phyloP scores from a whole-genome alignment of 2,797 vertebrate species.

The Ataeniobius toweri region DNA sequence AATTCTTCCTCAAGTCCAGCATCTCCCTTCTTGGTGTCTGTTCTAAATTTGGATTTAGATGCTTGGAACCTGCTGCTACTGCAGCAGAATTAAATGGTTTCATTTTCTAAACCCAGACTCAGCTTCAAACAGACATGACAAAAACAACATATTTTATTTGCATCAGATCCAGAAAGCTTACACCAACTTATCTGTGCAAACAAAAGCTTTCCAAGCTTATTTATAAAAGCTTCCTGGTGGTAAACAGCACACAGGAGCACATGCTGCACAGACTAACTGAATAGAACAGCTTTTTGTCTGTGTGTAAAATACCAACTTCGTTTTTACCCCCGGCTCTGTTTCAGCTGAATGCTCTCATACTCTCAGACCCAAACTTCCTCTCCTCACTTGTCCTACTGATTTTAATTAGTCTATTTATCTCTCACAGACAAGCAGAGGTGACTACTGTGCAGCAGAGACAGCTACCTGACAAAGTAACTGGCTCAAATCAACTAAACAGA shows the following conservation, averaged over 20 bases:
- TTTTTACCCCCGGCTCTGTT: conserved; percentile 25
- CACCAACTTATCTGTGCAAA: neutral
- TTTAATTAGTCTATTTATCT: conserved; percentile 71
- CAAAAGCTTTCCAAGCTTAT: conserved; percentile 1
- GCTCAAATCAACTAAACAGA: conserved; percentile 24
- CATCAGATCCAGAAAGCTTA: neutral
- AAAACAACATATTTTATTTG: neutral
- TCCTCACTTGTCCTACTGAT: conserved; percentile 37
- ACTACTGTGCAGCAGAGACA: conserved; percentile 32
- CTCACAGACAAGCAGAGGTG: conserved; percentile 45
- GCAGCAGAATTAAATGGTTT: neutral
- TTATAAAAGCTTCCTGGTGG: neutral
- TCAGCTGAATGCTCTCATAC: conserved; percentile 4
- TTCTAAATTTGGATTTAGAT: neutral
- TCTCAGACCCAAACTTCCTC: conserved; percentile 37
- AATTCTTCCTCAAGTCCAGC: conserved; percentile 43
- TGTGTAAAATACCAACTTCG: conserved; percentile 13
- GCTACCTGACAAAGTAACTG: conserved; percentile 21
- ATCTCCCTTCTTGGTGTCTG: conserved; percentile 27
- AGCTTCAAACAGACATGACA: neutral
- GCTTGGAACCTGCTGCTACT: neutral
- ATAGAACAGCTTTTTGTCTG: conserved; percentile 6
- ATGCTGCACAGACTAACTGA: conserved; percentile 3
- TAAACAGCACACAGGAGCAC: conserved; percentile 1
- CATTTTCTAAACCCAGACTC: neutral